Base-by-base conservation (phyloP, 2,113 vertebrate genomes). In the Indicator indicator region DNA sequence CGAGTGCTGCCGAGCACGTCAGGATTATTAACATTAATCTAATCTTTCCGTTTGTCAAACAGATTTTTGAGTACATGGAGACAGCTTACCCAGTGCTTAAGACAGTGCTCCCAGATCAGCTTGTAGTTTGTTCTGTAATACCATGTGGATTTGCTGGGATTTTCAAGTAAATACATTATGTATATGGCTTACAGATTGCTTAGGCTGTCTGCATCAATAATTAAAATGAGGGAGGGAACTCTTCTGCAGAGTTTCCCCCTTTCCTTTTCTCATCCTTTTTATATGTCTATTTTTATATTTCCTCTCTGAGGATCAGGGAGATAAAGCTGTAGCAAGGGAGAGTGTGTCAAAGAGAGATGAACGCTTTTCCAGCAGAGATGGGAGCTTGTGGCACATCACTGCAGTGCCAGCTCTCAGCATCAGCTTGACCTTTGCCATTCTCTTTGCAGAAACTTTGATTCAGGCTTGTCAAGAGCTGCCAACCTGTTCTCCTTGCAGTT, bases 141-240 rank as follows among this genome's bases (percentile, higher is more conserved):
- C 76, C 71, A 3, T 90, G 93, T 96, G 95, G 90, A 97, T 98
- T 97, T 97, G 95, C 83, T 74, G 94, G 90, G 92, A 97, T 97
- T 97, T 96, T 91, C 90, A 93, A 97, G 95, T 97, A 97, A 97
- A 97, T 97, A 94, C 75, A 96, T 97, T 97, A 97, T 97, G 89
- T 83, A 93, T 96, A 96, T 96, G 95, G 93, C 96, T 98, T 97
- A 97, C 89, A 93, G 85, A 94, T 97, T 93, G 93, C 95, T 97
- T 95, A 95, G 94, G 42, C 88, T 90, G 80, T 95, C 93, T 97
- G 96, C 93, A 95, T 96, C 94, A 95, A 94, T 97, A 96, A 97
- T 96, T 96, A 97, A 97, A 96, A 67, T 42, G 48, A 93, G 36
- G 90, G 80, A 92, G 88, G 93, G 81, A 77, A 76, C 86, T 86